Conservation (phyloP, 2,888 invertebrate species). For the Lagria hirta region DNA sequence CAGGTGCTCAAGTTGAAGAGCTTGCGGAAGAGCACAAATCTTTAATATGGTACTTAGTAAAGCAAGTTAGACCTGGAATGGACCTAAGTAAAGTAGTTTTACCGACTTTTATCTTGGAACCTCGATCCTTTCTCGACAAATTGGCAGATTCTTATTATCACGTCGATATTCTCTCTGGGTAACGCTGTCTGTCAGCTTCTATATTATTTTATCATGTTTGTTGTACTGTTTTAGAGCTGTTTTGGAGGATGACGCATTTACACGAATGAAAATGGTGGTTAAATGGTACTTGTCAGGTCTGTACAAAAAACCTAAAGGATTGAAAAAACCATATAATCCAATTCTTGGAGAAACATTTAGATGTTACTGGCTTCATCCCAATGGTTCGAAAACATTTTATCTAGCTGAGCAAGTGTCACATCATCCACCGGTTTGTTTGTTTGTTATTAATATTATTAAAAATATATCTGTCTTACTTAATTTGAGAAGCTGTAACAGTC, state of each 20-base stretch:
- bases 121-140: slow-evolving; percentile 91
- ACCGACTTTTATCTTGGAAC: slow-evolving; percentile 92
- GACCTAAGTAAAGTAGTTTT: slow-evolving; percentile 90
- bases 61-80: slow-evolving; percentile 96
- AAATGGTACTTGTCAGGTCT: slow-evolving; percentile 92
- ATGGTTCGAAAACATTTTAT: slow-evolving; percentile 85
- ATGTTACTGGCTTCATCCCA: slow-evolving; percentile 85
- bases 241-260: slow-evolving; percentile 82
- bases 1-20: slow-evolving; percentile 86
- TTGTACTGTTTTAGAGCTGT: slow-evolving; percentile 64
- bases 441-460: too few relatives aligned
- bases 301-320: slow-evolving; percentile 90
- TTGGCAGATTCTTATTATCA: slow-evolving; percentile 93
- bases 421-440: slow-evolving; percentile 92
- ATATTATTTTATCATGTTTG: slow-evolving; percentile 4
- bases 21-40: slow-evolving; percentile 94
- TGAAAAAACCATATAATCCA: slow-evolving; percentile 96
- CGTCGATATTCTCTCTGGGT: slow-evolving; percentile 85
- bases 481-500: too few relatives aligned
- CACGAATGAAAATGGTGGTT: slow-evolving; percentile 83
- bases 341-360: slow-evolving; percentile 90
- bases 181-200: slow-evolving; percentile 25
- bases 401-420: slow-evolving; percentile 95
- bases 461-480: too few relatives aligned
- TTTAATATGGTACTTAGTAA: slow-evolving; percentile 89